These are phyloP conservation scores for Hippasteria phrygiana DNA, from an alignment of 53 echinoderm and acorn worm genomes.

Conservation along the genomic window DNA sequence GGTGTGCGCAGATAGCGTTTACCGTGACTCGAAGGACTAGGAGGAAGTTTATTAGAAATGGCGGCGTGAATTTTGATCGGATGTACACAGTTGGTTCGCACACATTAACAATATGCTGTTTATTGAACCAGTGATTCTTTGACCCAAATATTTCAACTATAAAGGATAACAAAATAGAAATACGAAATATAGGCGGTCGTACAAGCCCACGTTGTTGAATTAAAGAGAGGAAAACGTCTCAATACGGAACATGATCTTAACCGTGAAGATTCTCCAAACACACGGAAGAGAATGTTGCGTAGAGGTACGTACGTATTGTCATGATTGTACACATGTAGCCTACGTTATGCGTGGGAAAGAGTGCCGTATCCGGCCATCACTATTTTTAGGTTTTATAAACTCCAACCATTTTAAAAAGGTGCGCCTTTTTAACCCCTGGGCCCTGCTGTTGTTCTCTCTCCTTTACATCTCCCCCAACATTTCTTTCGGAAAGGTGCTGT, in stretches of 20 bases:
- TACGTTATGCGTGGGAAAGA: no score
- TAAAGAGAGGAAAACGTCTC: background rate
- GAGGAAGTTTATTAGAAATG: no score
- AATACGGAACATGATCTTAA: conserved; percentile 68
- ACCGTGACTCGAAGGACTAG: no score
- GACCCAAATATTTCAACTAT: background rate
- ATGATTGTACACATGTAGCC: no score
- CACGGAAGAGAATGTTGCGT: conserved; percentile 89
- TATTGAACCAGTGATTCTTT: background rate
- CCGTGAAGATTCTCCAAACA: conserved; percentile 87
- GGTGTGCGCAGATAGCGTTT: no score
- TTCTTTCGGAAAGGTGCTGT: no score
- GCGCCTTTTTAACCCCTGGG: no score
- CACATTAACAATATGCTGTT: background rate
- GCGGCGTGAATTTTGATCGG: background rate
- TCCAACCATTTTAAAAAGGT: no score
- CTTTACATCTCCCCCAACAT: no score
- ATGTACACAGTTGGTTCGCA: background rate
- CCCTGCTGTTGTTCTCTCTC: no score
- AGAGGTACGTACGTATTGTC: conserved; percentile 58
- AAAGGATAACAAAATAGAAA: background rate
- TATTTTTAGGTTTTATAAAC: no score
- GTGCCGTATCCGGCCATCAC: no score
- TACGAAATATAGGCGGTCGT: background rate
- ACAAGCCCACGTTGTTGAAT: background rate